Evolutionary conservation across 2,888 invertebrate species (phyloP), one percentile per base, ranked within the genome.

Genomic region (Volucella inanis): DNA sequence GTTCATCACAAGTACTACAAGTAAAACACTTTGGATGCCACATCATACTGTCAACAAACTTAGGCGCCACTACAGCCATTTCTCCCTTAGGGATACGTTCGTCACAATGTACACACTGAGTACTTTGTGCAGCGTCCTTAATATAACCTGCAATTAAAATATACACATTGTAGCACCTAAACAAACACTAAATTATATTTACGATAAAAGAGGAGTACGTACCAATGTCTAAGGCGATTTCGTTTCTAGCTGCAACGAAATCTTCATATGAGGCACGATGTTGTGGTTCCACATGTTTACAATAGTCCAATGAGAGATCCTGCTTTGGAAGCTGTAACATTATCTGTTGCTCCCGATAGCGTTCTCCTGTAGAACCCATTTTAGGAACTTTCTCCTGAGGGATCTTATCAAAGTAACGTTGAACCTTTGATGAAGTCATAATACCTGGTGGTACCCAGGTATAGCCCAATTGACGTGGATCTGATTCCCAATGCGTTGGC

Each of bases 11-110:
- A 76, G 95, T 95, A 88, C 94, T 93, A 93, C 99, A 99, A 77
- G 95, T 94, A 93, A 99, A 99, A 93, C 99, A 99, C 71, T 95
- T 94, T 2, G 98, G 98, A 92, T 99, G 99, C 96, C 97, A 99
- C 88, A 95, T 94, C 68, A 94, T 93, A 93, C 93, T 94, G 89
- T 95, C 95, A 47, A 95, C 95, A 90, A 97, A 94, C 91, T 97
- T 96, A 8, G 96, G 95, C 4, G 98, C 97, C 88, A 95, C 95
- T 80, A 99, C 96, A 65, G 95, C 96, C 90, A 98, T 94, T 88
- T 96, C 96, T 67, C 97, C 97, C 87, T 94, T 94, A 88, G 95
- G 94, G 88, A 99, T 94, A 86, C 95, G 93, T 89, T 96, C 95
- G 88, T 94, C 94, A 93, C 99, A 99, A 88, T 95, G 95, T 87